These are phyloP conservation scores for Melanostigma gelatinosum DNA, from an alignment of 2,113 vertebrate species.

Conservation along the genomic window DNA sequence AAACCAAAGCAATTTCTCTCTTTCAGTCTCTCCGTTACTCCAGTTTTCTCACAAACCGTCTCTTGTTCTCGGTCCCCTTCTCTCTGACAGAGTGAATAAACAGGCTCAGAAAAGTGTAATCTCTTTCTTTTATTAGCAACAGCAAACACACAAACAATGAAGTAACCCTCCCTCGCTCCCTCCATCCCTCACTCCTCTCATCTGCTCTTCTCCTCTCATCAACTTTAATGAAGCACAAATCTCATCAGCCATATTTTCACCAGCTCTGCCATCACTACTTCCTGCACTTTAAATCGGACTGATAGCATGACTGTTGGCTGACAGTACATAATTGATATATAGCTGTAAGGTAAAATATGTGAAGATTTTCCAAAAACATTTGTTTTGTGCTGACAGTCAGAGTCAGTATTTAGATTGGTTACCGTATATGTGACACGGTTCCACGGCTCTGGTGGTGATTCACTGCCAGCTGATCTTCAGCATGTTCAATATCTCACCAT, in stretches of 20 bases:
- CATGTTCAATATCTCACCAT: conserved; percentile 43
- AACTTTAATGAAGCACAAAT: conserved; percentile 77
- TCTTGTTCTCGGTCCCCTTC: conserved; percentile 39
- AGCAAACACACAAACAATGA: conserved; percentile 75
- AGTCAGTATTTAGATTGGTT: conserved; percentile 22
- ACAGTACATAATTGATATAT: conserved; percentile 30
- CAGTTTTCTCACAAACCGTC: conserved; percentile 29
- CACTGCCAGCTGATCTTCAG: conserved; percentile 45
- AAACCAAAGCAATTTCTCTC: conserved; percentile 44
- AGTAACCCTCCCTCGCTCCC: conserved; percentile 42
- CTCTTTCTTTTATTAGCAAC: conserved; percentile 77
- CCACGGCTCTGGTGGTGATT: conserved; percentile 39
- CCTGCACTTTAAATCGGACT: conserved; percentile 53
- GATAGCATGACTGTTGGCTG: conserved; percentile 24
- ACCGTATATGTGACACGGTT: conserved; percentile 35
- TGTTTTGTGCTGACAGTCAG: conserved; percentile 1
- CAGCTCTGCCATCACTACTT: conserved; percentile 58
- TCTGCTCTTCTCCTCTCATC: conserved; percentile 65
- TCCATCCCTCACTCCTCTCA: conserved; percentile 31
- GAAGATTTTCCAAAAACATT: conserved; percentile 1
- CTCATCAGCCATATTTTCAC: conserved; percentile 75
- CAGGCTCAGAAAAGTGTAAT: conserved; percentile 71
- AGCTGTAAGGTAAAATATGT: conserved; percentile 33
- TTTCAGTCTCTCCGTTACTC: conserved; percentile 44
- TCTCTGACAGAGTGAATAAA: conserved; percentile 63